Conservation (phyloP, 2,113 vertebrate species). For the Microtus pennsylvanicus region DNA sequence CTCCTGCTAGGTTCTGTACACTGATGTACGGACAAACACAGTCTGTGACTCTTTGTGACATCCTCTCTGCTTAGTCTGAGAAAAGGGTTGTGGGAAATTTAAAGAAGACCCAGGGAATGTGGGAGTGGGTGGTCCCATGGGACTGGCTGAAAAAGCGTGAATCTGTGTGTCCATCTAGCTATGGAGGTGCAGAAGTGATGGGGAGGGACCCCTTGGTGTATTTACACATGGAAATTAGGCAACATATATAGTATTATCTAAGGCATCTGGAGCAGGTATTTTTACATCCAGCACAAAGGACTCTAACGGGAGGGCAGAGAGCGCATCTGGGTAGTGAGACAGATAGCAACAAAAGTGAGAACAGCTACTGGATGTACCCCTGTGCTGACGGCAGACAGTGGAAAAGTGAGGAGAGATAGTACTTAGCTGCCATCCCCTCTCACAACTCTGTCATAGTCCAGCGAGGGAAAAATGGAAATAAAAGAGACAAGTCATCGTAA, state of each 20-base stretch:
- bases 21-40: fast-evolving
- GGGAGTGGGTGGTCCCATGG: no score
- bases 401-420: fast-evolving
- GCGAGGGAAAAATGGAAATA: not conserved
- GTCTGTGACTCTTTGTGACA: not conserved
- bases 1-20: no score
- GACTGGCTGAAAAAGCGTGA: not conserved
- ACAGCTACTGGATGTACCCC: fast-evolving
- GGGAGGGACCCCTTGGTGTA: fast-evolving
- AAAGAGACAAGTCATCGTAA: not conserved
- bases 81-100: not conserved
- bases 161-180: not conserved
- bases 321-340: not conserved
- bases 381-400: no score
- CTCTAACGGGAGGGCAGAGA: not conserved
- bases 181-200: no score
- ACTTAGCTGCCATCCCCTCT: not conserved
- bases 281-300: not conserved
- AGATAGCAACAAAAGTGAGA: not conserved
- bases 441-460: not conserved
- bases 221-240: no score
- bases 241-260: not conserved
- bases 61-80: not conserved
- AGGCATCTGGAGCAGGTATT: not conserved
- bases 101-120: not conserved